Base-by-base conservation (phyloP, 2,113 vertebrate species). In the Ramphastos sulfuratus region DNA sequence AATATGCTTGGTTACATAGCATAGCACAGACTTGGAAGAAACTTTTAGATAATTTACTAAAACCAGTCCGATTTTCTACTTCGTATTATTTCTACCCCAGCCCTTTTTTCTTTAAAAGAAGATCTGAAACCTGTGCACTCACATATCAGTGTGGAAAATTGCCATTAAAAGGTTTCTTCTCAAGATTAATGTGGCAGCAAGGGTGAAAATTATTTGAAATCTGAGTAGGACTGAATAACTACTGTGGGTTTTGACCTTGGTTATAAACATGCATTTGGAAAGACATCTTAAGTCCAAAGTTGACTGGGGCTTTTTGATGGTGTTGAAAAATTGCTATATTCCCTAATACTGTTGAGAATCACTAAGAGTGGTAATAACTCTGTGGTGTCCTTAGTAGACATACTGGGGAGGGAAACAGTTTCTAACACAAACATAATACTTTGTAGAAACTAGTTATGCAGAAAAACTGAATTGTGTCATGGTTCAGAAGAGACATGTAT, bases 21-120 rank as follows among this genome's bases (percentile, higher is more conserved):
- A 3, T 54, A 39, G 28, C 7, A 4, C 48, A n/a, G 42, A 56
- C 31, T 31, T 87, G 60, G 19, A 44, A 86, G n/a, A 75, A 84
- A 77, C 60, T 46, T 18, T 18, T 10, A 19, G 6, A 21, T 15
- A 18, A 24, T 65, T 82, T 85, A 30, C 35, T 9, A 21, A 65
- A 76, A 61, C 11, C 30, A 59, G 7, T 33, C 33, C 25, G 37
- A 59, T 78, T 77, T 83, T 39, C 7, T 73, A 1, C 5, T 63
- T 37, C 28, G 81, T 64, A 2, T 31, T 42, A 5, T 24, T n/a
- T 4, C 7, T 24, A 5, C 9, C 1, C 0, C 16, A 28, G 7
- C 27, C 12, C 24, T 11, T 27, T 50, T 85, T 88, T 39, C 28
- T 88, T 80, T 50, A 77, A 64, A 85, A 71, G 46, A 21, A 71